Evolutionary conservation across 2,113 vertebrate genomes (phyloP).

Genomic region (Arvicanthis niloticus): DNA sequence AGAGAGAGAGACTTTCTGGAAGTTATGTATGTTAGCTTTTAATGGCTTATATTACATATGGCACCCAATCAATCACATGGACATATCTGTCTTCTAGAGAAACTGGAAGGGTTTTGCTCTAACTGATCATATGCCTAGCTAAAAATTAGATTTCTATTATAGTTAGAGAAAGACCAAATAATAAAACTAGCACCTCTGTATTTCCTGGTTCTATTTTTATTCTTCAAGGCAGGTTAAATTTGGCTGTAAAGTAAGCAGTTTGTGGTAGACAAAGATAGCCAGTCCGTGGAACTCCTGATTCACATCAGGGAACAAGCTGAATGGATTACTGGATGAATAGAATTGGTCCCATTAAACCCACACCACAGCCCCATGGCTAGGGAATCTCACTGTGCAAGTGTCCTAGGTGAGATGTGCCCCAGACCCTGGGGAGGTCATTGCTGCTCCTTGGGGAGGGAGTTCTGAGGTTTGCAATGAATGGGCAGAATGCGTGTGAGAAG

Average conservation of each 20-base stretch:
- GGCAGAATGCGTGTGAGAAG: neutral
- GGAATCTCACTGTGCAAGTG: neutral
- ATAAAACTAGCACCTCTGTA: neutral
- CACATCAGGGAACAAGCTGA: neutral
- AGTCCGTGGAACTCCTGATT: neutral
- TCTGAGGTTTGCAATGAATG: neutral
- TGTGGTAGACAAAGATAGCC: neutral
- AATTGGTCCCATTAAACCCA: neutral
- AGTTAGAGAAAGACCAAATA: neutral
- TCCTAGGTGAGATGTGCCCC: neutral
- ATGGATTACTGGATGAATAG: neutral
- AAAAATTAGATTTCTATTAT: neutral
- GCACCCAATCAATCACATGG: neutral
- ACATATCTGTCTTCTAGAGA: neutral
- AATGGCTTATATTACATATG: neutral
- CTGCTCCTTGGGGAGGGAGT: neutral
- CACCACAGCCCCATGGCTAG: neutral
- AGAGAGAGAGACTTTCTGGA: neutral
- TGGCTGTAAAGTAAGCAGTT: neutral
- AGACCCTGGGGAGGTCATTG: neutral
- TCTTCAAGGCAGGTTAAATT: constrained; percentile 25
- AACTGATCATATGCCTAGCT: neutral
- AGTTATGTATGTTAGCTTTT: neutral
- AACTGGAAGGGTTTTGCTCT: constrained; percentile 33
- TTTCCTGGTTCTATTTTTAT: neutral